Percentiles rank a stretch among this genome's conserved stretches.
phyloP scores from a whole-genome alignment of 2,113 vertebrate genomes.

The Ifrita kowaldi region DNA sequence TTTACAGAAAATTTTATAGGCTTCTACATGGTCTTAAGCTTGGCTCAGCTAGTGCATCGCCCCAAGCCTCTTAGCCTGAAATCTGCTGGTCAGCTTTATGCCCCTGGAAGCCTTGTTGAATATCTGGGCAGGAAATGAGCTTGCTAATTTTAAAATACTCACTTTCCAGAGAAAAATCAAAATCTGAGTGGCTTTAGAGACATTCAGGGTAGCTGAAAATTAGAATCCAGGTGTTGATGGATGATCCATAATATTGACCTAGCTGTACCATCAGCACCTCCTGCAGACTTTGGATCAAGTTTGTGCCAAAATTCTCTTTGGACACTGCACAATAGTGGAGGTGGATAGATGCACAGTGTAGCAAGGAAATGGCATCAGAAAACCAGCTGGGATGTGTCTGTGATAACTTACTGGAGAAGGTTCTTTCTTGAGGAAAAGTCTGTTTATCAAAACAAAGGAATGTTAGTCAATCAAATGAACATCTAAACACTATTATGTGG shows the following conservation, averaged over 20 bases:
- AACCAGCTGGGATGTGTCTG: background rate
- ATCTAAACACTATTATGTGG: background rate
- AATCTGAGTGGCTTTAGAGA: background rate
- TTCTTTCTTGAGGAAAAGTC: background rate
- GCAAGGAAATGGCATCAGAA: background rate
- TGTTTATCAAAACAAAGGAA: background rate
- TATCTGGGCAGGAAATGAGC: background rate
- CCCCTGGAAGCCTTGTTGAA: background rate
- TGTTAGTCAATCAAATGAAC: background rate
- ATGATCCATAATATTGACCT: background rate
- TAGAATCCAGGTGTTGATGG: background rate
- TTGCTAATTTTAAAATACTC: background rate
- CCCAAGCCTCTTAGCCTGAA: background rate
- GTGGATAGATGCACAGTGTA: accelerated
- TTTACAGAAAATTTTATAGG: background rate
- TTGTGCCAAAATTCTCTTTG: background rate
- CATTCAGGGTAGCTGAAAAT: background rate
- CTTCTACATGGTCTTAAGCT: background rate
- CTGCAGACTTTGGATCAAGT: background rate
- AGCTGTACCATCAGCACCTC: background rate
- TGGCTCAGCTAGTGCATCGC: background rate
- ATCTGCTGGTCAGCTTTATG: background rate
- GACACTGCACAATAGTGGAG: background rate
- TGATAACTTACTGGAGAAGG: background rate
- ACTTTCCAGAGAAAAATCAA: background rate